phyloP scores from a whole-genome alignment of 1,140 invertebrate species.

The Leptestheria dahalacensis region DNA sequence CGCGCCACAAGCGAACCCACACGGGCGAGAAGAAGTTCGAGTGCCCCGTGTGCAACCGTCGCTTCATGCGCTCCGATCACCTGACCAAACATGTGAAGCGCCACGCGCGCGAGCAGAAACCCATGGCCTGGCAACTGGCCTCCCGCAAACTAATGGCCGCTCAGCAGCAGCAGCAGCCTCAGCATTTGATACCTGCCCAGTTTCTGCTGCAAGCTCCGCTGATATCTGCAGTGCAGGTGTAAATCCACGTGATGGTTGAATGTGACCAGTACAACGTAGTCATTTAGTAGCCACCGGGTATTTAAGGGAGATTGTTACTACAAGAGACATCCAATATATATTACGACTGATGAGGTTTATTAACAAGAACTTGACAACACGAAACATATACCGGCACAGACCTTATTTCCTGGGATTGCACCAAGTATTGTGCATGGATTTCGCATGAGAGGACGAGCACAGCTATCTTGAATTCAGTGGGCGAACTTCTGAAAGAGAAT shows the following conservation, averaged over 20 bases:
- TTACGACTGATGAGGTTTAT: too few species aligned
- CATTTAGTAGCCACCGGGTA: neutral
- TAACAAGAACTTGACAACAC: too few species aligned
- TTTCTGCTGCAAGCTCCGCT: neutral
- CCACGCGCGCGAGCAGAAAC: conserved; percentile 48
- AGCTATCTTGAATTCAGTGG: too few species aligned
- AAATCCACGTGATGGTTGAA: neutral
- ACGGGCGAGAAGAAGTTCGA: conserved; percentile 91
- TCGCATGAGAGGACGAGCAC: too few species aligned
- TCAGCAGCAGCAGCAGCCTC: neutral
- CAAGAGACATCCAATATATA: too few species aligned
- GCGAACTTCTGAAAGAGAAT: too few species aligned
- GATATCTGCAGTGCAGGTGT: neutral
- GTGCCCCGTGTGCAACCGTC: conserved; percentile 66
- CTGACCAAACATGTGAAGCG: conserved; percentile 77
- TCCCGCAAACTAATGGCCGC: conserved; percentile 12
- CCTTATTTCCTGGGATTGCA: neutral
- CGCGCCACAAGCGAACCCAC: conserved; percentile 83
- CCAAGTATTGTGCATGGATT: too few species aligned
- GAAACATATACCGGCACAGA: neutral
- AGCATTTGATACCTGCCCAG: conserved; percentile 7
- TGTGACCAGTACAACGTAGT: neutral
- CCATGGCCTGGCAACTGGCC: conserved; percentile 14
- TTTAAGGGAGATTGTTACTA: too few species aligned
- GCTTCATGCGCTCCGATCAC: conserved; percentile 91